Percentiles rank a stretch among this genome's conserved stretches.
Conservation (phyloP, 2,797 vertebrate genomes). For the Zalophus californianus region DNA sequence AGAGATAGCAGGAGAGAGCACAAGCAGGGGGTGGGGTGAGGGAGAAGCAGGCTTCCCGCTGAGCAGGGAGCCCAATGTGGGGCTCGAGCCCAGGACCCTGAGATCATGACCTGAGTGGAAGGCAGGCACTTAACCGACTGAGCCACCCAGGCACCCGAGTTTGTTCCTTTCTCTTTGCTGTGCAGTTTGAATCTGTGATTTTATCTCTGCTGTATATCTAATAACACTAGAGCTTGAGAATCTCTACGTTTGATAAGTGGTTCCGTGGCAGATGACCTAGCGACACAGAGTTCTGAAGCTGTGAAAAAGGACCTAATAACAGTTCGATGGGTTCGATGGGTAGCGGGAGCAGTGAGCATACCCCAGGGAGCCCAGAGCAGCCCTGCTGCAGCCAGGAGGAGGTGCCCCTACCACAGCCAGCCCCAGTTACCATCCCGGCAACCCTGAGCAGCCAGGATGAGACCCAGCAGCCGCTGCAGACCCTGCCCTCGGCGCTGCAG, state of each 20-base stretch:
- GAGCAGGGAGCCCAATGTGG: background rate
- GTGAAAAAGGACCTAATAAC: background rate
- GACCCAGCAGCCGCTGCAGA: background rate
- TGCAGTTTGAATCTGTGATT: background rate
- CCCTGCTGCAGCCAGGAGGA: accelerated
- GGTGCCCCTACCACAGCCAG: background rate
- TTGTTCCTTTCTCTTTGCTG: background rate
- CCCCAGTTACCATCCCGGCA: background rate
- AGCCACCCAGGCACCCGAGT: background rate
- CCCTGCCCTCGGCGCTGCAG: accelerated
- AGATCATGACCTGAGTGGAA: background rate
- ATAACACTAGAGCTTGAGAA: background rate
- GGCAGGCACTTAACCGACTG: background rate
- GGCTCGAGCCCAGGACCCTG: too few relatives aligned
- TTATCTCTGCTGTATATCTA: background rate
- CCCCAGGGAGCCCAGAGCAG: background rate
- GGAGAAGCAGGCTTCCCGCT: background rate
- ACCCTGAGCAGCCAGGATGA: background rate
- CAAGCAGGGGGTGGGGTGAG: background rate
- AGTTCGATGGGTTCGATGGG: background rate
- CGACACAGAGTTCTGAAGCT: background rate
- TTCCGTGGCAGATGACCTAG: background rate
- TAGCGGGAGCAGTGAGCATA: background rate
- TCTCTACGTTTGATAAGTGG: background rate
- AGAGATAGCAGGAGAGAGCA: background rate